Conservation (phyloP, 2,113 vertebrate species). For the Dendrocopos noguchii region DNA sequence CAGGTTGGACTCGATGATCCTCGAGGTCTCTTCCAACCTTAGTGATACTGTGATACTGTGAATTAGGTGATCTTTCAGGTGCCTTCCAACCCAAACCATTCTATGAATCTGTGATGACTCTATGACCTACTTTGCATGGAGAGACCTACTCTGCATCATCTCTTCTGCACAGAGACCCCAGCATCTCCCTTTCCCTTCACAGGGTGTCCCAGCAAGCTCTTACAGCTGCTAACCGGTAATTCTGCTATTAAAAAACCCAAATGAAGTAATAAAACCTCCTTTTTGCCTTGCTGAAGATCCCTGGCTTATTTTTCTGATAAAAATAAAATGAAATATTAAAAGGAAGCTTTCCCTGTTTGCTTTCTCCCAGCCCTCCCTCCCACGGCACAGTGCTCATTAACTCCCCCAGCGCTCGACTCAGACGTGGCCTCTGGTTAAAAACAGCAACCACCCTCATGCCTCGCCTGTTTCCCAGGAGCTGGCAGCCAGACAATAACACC, state of each 20-base stretch:
- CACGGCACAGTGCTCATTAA: constrained; percentile 68
- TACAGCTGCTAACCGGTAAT: neutral
- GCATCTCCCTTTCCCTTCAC: neutral
- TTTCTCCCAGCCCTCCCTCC: constrained; percentile 59
- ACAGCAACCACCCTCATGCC: constrained; percentile 57
- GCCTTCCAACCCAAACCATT: too few relatives aligned
- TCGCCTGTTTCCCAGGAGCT: constrained; percentile 52
- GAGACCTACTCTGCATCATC: too few relatives aligned
- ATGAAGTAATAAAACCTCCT: neutral
- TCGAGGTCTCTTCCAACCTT: too few relatives aligned
- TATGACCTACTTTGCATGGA: too few relatives aligned
- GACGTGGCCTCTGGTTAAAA: constrained; percentile 67
- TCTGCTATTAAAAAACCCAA: neutral
- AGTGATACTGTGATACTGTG: too few relatives aligned
- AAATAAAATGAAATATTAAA: constrained; percentile 70
- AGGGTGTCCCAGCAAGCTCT: neutral
- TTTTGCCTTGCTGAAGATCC: neutral
- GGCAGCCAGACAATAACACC: constrained; percentile 71
- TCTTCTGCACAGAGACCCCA: neutral
- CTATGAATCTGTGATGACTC: too few relatives aligned
- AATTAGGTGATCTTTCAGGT: too few relatives aligned
- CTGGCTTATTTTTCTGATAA: constrained; percentile 45
- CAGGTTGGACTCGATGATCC: too few relatives aligned
- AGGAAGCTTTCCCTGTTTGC: constrained; percentile 66
- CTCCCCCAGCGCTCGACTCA: constrained; percentile 57